phyloP scores from a whole-genome alignment of 2,888 invertebrate species.

The Erpobdella octoculata region DNA sequence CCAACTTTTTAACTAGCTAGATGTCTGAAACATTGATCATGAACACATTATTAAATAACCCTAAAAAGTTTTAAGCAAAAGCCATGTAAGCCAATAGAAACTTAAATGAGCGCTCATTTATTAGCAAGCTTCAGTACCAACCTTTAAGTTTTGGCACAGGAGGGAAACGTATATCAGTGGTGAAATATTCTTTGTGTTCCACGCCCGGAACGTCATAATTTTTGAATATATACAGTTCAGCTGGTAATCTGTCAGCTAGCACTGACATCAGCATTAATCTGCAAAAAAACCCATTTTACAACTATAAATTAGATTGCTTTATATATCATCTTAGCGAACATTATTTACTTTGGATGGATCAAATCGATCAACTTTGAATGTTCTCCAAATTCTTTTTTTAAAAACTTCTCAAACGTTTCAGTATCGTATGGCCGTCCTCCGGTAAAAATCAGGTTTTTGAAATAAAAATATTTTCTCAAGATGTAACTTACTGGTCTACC shows the following conservation, averaged over 20 bases:
- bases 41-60: too few relatives aligned
- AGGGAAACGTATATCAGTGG: conserved; percentile 18
- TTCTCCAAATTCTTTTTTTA: conserved; percentile 79
- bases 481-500: conserved; percentile 62
- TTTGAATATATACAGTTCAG: conserved; percentile 84
- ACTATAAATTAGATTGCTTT: neutral
- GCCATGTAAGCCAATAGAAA: too few relatives aligned
- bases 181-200: conserved; percentile 14
- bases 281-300: neutral
- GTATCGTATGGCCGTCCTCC: conserved; percentile 76
- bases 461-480: conserved; percentile 79
- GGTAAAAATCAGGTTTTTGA: conserved; percentile 89
- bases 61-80: too few relatives aligned
- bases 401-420: conserved; percentile 72
- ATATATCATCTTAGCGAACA: neutral
- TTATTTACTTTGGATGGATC: conserved; percentile 48
- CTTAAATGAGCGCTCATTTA: too few relatives aligned
- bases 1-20: too few relatives aligned
- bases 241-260: conserved; percentile 81
- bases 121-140: too few relatives aligned
- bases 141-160: conserved; percentile 17
- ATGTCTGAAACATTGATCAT: too few relatives aligned
- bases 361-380: conserved; percentile 81
- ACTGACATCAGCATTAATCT: conserved; percentile 74
- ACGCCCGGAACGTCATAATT: conserved; percentile 63